A percentile compares a stretch with the other conserved stretches of the same genome.
phyloP scores from a whole-genome alignment of 1,140 invertebrate genomes.

The Diorhabda sublineata region DNA sequence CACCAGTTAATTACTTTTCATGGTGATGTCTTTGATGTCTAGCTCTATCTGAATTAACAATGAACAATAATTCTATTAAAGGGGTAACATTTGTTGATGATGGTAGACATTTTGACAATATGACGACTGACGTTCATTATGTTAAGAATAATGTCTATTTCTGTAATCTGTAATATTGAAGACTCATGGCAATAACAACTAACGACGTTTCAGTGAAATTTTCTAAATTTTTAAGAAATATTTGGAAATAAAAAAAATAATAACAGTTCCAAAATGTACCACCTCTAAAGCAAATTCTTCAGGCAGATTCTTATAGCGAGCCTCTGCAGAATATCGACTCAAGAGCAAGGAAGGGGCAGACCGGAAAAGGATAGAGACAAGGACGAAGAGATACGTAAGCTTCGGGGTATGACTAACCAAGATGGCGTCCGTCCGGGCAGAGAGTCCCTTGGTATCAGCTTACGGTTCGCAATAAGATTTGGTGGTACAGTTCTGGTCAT shows the following conservation, averaged over 20 bases:
- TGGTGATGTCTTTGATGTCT: no score
- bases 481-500: slow-evolving; percentile 42
- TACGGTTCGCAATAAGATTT: slow-evolving; percentile 47
- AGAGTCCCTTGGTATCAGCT: slow-evolving; percentile 45
- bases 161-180: not conserved
- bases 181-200: not conserved
- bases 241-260: not conserved
- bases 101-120: no score
- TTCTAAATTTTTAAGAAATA: not conserved
- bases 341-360: slow-evolving; percentile 39
- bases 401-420: slow-evolving; percentile 34
- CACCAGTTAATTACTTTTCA: no score
- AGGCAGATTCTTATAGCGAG: slow-evolving; percentile 39
- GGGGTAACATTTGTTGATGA: no score
- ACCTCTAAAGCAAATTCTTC: slow-evolving; percentile 35
- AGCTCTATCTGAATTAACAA: no score
- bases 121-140: not conserved
- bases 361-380: slow-evolving; percentile 22
- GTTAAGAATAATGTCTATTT: not conserved
- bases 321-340: slow-evolving; percentile 45
- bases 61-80: no score
- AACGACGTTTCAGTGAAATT: not conserved
- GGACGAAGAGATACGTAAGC: slow-evolving; percentile 24
- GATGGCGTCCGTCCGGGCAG: slow-evolving; percentile 42
- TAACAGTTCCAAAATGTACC: not conserved